Conservation (phyloP, 2,113 vertebrate genomes). For the Ibidorhyncha struthersii region DNA sequence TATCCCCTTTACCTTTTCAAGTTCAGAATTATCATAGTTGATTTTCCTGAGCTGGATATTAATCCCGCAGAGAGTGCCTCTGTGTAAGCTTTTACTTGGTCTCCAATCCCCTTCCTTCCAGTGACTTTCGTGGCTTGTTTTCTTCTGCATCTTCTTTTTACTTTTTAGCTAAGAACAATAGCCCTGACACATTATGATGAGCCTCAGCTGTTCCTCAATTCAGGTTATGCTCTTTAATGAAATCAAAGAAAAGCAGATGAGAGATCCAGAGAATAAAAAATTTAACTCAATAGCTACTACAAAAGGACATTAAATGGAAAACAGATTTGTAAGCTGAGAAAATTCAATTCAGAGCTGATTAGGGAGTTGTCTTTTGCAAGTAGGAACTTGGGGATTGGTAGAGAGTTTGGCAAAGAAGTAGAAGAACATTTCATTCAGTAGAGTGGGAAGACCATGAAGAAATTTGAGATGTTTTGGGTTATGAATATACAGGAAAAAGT, state of each 20-base stretch:
- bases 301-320: neutral
- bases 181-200: neutral
- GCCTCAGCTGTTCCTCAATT: neutral
- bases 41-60: neutral
- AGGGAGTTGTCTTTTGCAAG: neutral
- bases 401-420: neutral
- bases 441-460: neutral
- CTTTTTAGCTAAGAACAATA: neutral
- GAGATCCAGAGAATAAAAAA: slow-evolving; percentile 11
- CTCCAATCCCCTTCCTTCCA: neutral
- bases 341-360: neutral
- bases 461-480: neutral
- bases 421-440: neutral
- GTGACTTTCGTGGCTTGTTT: neutral
- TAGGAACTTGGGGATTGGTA: neutral
- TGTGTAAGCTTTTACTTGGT: neutral
- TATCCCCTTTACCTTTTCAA: neutral
- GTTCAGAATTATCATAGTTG: neutral
- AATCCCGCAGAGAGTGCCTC: neutral
- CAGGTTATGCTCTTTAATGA: neutral
- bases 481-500: neutral
- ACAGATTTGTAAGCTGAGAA: neutral
- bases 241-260: slow-evolving; percentile 2
- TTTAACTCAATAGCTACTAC: neutral
- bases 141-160: neutral